These are phyloP conservation scores for Enhydra lutris DNA, from an alignment of 2,113 vertebrate species.

Conservation along the genomic window DNA sequence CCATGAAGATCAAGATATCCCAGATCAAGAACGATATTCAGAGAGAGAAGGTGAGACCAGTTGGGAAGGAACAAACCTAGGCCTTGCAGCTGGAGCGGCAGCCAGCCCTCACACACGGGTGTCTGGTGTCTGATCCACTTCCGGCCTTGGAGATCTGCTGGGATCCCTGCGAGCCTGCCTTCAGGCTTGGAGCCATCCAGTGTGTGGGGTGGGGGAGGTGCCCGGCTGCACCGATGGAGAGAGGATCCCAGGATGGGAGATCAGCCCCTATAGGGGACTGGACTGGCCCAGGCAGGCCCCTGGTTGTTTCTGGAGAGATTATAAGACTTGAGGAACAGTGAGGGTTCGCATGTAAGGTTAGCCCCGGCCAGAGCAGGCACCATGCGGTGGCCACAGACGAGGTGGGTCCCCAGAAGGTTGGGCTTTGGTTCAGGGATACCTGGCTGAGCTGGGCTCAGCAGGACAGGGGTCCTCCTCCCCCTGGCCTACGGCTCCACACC, in stretches of 20 bases:
- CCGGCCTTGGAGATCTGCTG: background rate
- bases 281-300: too few relatives aligned
- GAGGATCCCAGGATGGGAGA: accelerated
- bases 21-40: constrained; percentile 96
- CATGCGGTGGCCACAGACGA: background rate
- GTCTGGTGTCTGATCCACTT: background rate
- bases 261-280: accelerated
- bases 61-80: background rate
- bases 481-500: background rate
- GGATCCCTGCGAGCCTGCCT: background rate
- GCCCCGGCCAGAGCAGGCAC: background rate
- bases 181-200: background rate
- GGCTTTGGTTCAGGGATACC: background rate
- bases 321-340: background rate
- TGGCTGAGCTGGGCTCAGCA: background rate
- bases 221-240: too few relatives aligned
- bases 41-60: constrained; percentile 89
- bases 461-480: background rate
- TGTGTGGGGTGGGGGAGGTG: accelerated
- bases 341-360: background rate
- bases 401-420: background rate
- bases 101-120: background rate
- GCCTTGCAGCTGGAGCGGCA: background rate
- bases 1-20: constrained; percentile 96
- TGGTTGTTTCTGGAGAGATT: background rate